Percentiles rank a stretch among this genome's conserved stretches.
Evolutionary conservation across 2,888 invertebrate genomes (phyloP).

Genomic region (Chelonus formosanus): DNA sequence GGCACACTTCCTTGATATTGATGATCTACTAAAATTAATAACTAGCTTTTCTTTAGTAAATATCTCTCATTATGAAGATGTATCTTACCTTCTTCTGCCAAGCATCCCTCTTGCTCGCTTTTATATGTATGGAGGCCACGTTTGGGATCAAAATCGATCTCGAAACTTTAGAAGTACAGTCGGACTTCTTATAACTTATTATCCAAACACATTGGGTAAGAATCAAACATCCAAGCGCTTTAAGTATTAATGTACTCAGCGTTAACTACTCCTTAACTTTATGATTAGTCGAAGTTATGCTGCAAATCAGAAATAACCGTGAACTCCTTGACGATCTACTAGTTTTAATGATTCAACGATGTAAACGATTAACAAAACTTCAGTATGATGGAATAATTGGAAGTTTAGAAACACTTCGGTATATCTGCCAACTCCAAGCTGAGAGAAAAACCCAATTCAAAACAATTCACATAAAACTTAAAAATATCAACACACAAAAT

Average conservation of each 20-base stretch:
- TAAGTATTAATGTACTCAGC: conserved; percentile 2
- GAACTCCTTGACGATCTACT: conserved; percentile 66
- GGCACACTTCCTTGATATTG: too few species aligned
- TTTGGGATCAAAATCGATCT: conserved; percentile 66
- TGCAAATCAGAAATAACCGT: conserved; percentile 65
- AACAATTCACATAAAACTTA: conserved; percentile 60
- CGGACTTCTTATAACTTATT: conserved; percentile 61
- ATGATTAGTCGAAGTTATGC: conserved; percentile 61
- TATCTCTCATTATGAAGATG: conserved; percentile 66
- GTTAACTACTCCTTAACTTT: conserved; percentile 8
- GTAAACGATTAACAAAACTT: conserved; percentile 62
- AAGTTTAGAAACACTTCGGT: conserved; percentile 62
- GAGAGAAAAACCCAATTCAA: conserved; percentile 57
- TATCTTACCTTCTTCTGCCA: conserved; percentile 64
- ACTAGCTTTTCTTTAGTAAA: conserved; percentile 52
- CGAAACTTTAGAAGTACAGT: conserved; percentile 65
- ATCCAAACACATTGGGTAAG: conserved; percentile 64
- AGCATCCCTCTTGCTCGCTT: conserved; percentile 65
- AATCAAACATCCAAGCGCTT: conserved; percentile 15
- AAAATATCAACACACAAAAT: conserved; percentile 57
- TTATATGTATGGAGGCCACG: conserved; percentile 64
- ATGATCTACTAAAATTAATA: too few species aligned
- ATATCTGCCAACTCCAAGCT: conserved; percentile 59
- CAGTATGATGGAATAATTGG: conserved; percentile 66
- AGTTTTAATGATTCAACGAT: conserved; percentile 60